These are phyloP conservation scores for Holacanthella duospinosa DNA, from an alignment of 2,888 invertebrate genomes.

Conservation along the genomic window DNA sequence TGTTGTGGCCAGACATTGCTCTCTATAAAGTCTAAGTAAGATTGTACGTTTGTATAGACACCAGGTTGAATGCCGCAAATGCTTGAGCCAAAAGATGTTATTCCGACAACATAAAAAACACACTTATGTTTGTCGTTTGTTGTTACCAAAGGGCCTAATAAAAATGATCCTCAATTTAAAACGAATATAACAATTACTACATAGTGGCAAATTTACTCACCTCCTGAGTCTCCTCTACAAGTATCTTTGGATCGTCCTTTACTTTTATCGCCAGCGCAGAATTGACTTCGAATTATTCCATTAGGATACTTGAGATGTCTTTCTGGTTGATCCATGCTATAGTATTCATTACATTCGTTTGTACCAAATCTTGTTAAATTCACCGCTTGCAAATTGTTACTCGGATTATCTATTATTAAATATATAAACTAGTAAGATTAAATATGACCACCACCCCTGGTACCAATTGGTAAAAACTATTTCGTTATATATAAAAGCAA, in stretches of 20 bases:
- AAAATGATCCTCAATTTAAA: no score
- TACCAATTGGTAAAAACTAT: no score
- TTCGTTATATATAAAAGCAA: neutral
- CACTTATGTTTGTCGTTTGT: constrained; percentile 15
- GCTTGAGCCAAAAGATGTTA: constrained; percentile 27
- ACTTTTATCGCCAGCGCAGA: constrained; percentile 27
- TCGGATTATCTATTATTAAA: neutral
- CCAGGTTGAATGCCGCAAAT: constrained; percentile 30
- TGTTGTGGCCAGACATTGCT: constrained; percentile 23
- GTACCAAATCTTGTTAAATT: neutral
- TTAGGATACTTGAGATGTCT: constrained; percentile 11
- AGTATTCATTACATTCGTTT: neutral
- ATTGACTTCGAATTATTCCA: constrained; percentile 25
- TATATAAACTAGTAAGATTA: no score
- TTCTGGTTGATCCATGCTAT: neutral
- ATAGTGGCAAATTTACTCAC: neutral
- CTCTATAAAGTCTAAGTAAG: constrained; percentile 35
- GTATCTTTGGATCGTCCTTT: constrained; percentile 17
- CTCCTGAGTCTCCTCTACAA: constrained; percentile 19
- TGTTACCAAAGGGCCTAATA: constrained; percentile 15
- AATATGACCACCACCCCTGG: no score
- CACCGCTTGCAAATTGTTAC: neutral
- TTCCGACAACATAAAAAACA: constrained; percentile 18
- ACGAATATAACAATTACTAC: neutral
- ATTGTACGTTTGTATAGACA: constrained; percentile 33